Evolutionary conservation across 2,797 vertebrate species (phyloP).

Genomic region (Kryptolebias ocellatus): DNA sequence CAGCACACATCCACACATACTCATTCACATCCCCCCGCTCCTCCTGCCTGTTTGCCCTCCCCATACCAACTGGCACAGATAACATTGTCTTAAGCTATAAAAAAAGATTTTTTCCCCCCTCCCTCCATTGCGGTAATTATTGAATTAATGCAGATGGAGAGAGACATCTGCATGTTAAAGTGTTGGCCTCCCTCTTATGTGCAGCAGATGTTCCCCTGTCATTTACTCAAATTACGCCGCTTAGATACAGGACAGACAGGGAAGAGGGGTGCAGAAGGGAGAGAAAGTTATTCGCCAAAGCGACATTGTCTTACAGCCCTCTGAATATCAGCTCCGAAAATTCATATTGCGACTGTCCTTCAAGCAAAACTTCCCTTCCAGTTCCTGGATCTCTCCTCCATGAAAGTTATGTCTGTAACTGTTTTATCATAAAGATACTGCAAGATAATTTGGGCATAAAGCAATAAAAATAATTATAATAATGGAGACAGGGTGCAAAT

Average conservation of each 20-base stretch:
- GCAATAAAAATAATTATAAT: too few relatives aligned
- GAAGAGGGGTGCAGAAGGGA: slow-evolving; percentile 25
- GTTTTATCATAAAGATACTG: slow-evolving; percentile 9
- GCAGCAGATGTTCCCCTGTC: slow-evolving; percentile 82
- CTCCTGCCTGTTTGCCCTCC: slow-evolving; percentile 53
- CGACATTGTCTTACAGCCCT: slow-evolving; percentile 74
- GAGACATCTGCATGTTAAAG: slow-evolving; percentile 85
- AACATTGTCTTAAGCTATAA: slow-evolving; percentile 87
- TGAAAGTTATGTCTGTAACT: neutral
- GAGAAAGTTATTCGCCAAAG: slow-evolving; percentile 70
- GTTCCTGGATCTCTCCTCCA: slow-evolving; percentile 8
- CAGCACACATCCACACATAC: slow-evolving; percentile 52
- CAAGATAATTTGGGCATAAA: neutral
- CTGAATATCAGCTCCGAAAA: slow-evolving; percentile 50
- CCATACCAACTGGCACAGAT: slow-evolving; percentile 80
- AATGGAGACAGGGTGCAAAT: too few relatives aligned
- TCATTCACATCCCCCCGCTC: slow-evolving; percentile 13
- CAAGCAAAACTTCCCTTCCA: slow-evolving; percentile 22
- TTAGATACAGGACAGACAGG: slow-evolving; percentile 71
- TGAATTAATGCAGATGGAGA: slow-evolving; percentile 85
- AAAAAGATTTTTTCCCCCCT: slow-evolving; percentile 74
- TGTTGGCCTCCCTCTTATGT: slow-evolving; percentile 82
- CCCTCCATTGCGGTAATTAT: slow-evolving; percentile 85
- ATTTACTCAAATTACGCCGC: slow-evolving; percentile 83
- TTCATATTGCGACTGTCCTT: slow-evolving; percentile 55